Evolutionary conservation across 1,140 invertebrate genomes (phyloP), one percentile per base, ranked within the genome.

Genomic region (Drosophila seguyi): DNA sequence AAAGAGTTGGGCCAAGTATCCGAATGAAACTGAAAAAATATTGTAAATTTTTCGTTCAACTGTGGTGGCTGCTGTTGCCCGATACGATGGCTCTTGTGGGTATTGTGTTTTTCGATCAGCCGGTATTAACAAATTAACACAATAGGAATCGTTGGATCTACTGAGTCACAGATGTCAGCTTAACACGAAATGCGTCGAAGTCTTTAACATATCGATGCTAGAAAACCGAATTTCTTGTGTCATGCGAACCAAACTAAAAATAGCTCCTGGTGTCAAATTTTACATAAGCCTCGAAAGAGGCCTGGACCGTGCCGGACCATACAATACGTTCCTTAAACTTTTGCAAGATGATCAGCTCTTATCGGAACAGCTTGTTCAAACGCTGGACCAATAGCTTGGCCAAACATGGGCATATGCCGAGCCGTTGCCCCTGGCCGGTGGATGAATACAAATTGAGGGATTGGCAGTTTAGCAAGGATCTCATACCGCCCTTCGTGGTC

Each of bases 251-350:
- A 81, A 55, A 65, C 25, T 36, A 2, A 31, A 62, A 14, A 45
- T 91, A n/a, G 18, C 44, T 6, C 1, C 36, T 1, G 82, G 58
- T 4, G 38, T 87, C 1, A 79, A 67, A 13, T 45, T 75, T 1
- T 27, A 55, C 29, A 18, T 88, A 14, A 52, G 75, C 11, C 39
- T 88, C 6, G 69, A 86, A 20, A 38, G 79, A 38, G 69, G 84
- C 0, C 16, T 80, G 2, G 41, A 39, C 8, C 73, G 74, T 8
- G 42, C 58, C 0, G 77, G 79, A 38, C 44, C 22, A 0, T 86
- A 69, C 45, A 75, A 83, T 5, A 75, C 39, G 13, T 50, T 90
- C 1, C 73, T 91, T 3, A 59, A 41, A 91, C 47, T 31, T 81
- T 27, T 91, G 85, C 20, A 58, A 66, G 8, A 29, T 79, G 13